A percentile compares a stretch with the other conserved stretches of the same genome.
Conservation (phyloP, 2,888 invertebrate species). For the Romanomermis culicivorax region DNA sequence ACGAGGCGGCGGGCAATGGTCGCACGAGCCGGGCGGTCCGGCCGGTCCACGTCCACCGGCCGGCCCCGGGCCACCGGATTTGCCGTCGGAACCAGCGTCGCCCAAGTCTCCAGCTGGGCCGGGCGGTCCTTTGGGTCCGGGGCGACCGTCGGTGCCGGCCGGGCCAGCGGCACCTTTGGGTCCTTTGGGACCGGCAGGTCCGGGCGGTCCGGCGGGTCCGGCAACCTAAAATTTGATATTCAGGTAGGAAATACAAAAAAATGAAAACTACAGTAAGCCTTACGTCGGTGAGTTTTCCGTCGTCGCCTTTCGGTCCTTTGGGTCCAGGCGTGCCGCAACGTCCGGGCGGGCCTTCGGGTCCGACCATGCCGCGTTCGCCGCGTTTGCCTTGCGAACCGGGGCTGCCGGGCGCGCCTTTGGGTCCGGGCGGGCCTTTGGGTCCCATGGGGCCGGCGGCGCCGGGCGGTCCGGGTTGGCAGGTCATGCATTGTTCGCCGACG, state of each 20-base stretch:
- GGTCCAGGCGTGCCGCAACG: too few relatives aligned
- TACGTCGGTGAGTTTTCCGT: too few relatives aligned
- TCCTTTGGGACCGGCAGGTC: background rate
- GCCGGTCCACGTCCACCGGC: background rate
- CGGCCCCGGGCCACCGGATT: slow-evolving; percentile 3
- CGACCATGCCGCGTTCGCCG: too few relatives aligned
- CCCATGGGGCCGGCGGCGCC: too few relatives aligned
- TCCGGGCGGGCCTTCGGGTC: too few relatives aligned
- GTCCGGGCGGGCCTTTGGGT: too few relatives aligned
- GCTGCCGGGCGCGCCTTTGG: too few relatives aligned
- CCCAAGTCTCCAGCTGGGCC: background rate
- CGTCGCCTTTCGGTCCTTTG: too few relatives aligned
- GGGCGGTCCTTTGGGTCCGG: background rate
- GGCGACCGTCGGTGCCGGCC: slow-evolving; percentile 2
- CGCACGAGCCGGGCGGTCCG: slow-evolving; percentile 5
- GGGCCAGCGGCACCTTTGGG: slow-evolving; percentile 5
- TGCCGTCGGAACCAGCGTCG: background rate
- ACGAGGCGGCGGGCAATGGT: slow-evolving; percentile 8
- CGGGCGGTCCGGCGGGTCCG: background rate
- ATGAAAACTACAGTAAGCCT: too few relatives aligned
- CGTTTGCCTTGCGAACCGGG: too few relatives aligned
- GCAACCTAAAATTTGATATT: background rate
- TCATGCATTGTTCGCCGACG: background rate
- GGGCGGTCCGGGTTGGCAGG: background rate
- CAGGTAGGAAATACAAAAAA: too few relatives aligned